Evolutionary conservation across 1,140 invertebrate species (phyloP).

Genomic region (Panagrolaimus sp.): DNA sequence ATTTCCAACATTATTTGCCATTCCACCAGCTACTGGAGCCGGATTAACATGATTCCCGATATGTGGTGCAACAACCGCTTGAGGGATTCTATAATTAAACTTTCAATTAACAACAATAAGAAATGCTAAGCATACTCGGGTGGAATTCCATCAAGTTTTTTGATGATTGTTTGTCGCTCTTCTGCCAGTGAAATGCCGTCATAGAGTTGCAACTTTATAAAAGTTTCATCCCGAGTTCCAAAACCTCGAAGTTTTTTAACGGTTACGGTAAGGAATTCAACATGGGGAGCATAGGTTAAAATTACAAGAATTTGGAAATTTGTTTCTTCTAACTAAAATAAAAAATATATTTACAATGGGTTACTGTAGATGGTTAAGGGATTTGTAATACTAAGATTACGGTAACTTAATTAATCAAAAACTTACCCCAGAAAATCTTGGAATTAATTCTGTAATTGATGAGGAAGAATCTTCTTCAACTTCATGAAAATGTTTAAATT

Average conservation of each 20-base stretch:
- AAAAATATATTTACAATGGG: not conserved
- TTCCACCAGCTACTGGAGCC: too few species aligned
- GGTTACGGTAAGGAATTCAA: conserved; percentile 56
- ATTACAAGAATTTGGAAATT: conserved; percentile 45
- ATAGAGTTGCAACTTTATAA: conserved; percentile 21
- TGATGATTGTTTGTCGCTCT: conserved; percentile 21
- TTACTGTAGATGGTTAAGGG: too few species aligned
- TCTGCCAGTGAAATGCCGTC: conserved; percentile 28
- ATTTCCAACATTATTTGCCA: too few species aligned
- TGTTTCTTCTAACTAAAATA: conserved; percentile 4
- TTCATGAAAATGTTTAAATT: conserved; percentile 37
- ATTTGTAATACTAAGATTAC: conserved; percentile 10
- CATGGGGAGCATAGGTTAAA: conserved; percentile 45
- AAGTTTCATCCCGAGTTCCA: conserved; percentile 1
- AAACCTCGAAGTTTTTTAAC: conserved; percentile 49
- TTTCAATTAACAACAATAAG: too few species aligned
- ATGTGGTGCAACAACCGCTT: not conserved
- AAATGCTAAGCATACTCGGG: too few species aligned
- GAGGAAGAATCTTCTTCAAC: conserved; percentile 20
- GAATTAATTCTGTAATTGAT: conserved; percentile 32
- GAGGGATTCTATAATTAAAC: too few species aligned
- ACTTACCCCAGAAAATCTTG: conserved; percentile 18
- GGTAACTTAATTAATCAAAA: conserved; percentile 13
- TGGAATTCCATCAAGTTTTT: not conserved
- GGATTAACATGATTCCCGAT: not conserved